These are phyloP conservation scores for Caenorhabditis inopinata DNA, from an alignment of 1,140 invertebrate genomes.

Conservation along the genomic window DNA sequence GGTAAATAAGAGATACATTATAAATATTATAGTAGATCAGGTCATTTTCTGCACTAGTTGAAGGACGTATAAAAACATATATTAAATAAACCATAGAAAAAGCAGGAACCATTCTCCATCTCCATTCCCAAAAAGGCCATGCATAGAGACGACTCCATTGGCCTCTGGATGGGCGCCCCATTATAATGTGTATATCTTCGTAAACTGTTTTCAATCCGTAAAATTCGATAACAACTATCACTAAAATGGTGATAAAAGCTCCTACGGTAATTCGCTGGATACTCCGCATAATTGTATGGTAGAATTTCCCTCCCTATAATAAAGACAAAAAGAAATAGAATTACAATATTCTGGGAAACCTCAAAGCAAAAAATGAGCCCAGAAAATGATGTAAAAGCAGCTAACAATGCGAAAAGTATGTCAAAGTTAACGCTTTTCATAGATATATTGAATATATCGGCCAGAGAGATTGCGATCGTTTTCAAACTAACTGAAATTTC, in stretches of 20 bases:
- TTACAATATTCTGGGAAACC: neutral
- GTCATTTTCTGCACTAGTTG: neutral
- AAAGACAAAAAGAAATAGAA: neutral
- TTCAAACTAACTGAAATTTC: neutral
- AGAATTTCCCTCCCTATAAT: neutral
- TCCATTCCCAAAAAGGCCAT: neutral
- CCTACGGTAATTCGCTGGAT: neutral
- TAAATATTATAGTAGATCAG: neutral
- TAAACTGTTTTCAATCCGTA: neutral
- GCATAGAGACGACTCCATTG: neutral
- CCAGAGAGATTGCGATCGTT: neutral
- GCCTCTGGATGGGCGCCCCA: neutral
- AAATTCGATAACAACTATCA: neutral
- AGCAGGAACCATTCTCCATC: neutral
- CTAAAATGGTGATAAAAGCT: neutral
- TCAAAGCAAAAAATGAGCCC: neutral
- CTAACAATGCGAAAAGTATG: neutral
- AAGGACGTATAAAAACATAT: neutral
- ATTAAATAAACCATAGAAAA: neutral
- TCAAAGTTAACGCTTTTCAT: neutral
- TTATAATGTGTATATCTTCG: neutral
- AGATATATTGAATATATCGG: neutral
- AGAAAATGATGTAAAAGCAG: neutral
- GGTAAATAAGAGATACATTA: neutral
- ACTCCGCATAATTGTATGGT: neutral